Evolutionary conservation across 2,113 vertebrate species (phyloP).

Genomic region (Dendropsophus ebraccatus): DNA sequence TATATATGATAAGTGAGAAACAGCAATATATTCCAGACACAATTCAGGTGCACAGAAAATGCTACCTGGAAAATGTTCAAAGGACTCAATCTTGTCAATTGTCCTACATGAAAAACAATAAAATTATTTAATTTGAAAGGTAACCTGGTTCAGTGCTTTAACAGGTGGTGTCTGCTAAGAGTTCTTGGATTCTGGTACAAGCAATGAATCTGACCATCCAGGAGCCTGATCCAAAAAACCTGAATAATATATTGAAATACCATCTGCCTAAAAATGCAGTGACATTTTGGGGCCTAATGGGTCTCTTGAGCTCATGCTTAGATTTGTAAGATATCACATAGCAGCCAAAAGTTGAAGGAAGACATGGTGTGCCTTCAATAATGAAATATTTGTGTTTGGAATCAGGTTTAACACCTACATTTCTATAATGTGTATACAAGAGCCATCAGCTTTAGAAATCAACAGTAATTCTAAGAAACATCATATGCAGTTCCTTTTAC

Average conservation of each 20-base stretch:
- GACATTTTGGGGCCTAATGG: conserved; percentile 10
- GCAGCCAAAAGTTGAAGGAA: conserved; percentile 37
- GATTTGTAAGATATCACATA: background rate
- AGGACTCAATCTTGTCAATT: conserved; percentile 54
- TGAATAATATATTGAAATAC: conserved; percentile 55
- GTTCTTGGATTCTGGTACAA: conserved; percentile 52
- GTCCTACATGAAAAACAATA: conserved; percentile 54
- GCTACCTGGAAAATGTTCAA: conserved; percentile 53
- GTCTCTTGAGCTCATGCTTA: conserved; percentile 49
- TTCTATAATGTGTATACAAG: background rate
- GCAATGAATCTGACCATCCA: conserved; percentile 56
- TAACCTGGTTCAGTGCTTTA: conserved; percentile 44
- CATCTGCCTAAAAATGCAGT: conserved; percentile 50
- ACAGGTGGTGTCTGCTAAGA: conserved; percentile 49
- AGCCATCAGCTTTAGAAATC: background rate
- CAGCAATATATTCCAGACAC: conserved; percentile 51
- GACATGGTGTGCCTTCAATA: conserved; percentile 27
- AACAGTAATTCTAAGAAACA: background rate
- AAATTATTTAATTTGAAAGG: conserved; percentile 57
- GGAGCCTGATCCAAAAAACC: conserved; percentile 49
- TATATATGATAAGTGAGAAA: conserved; percentile 31
- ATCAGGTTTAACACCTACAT: background rate
- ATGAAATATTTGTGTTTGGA: conserved; percentile 13
- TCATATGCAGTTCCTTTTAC: background rate
- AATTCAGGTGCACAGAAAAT: conserved; percentile 61